phyloP scores from a whole-genome alignment of 2,113 vertebrate species.

The Cavia porcellus region DNA sequence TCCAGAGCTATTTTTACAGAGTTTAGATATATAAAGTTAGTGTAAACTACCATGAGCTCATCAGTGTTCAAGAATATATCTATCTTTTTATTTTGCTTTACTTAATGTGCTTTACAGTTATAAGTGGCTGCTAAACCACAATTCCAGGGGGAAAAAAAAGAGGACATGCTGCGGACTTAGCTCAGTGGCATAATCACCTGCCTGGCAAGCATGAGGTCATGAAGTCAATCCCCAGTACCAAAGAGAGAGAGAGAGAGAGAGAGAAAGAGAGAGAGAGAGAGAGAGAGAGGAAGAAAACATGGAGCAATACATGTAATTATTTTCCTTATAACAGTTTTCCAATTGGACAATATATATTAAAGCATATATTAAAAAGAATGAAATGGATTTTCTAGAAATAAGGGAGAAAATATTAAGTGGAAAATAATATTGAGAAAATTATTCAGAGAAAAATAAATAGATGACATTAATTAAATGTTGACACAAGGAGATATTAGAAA shows the following conservation, averaged over 20 bases:
- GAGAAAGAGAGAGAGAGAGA: no score
- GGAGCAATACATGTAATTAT: neutral
- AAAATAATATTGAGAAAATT: conserved; percentile 61
- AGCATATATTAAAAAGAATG: neutral
- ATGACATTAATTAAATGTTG: neutral
- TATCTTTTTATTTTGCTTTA: neutral
- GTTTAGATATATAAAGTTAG: neutral
- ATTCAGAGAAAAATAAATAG: neutral
- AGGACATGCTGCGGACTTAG: no score
- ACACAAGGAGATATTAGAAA: neutral
- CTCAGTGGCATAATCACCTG: no score
- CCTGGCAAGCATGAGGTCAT: no score
- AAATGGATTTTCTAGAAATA: neutral
- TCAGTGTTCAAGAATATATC: neutral
- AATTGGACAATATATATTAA: neutral
- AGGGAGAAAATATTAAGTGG: neutral
- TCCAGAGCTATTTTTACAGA: neutral
- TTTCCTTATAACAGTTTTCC: neutral
- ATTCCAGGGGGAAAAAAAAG: neutral
- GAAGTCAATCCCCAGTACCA: no score
- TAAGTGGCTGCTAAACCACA: neutral
- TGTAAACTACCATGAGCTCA: neutral
- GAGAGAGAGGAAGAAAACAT: no score
- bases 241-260: no score
- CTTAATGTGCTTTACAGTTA: neutral